A percentile compares a stretch with the other conserved stretches of the same genome.
phyloP scores from a whole-genome alignment of 30 jellyfish, hydroid and myxozoan genomes.

The Hydractinia echinata region DNA sequence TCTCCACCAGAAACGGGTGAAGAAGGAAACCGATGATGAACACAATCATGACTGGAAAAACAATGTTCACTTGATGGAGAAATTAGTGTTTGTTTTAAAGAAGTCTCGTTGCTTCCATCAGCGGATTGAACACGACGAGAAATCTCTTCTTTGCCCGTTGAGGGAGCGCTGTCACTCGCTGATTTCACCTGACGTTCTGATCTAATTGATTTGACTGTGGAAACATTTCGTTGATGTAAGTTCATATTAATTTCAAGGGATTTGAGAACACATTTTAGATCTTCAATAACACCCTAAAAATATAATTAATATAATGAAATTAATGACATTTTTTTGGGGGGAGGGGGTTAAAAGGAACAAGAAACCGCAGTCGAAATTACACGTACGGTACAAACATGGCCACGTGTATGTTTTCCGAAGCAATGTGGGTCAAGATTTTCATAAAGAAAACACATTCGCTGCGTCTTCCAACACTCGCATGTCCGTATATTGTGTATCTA shows the following conservation, averaged over 20 bases:
- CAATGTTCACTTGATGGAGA: no score
- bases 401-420: no score
- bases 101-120: neutral
- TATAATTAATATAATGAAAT: neutral
- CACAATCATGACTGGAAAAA: no score
- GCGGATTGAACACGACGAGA: neutral
- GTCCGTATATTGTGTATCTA: no score
- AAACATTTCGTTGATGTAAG: neutral
- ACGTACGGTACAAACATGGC: no score
- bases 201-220: neutral
- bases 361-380: no score
- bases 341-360: neutral
- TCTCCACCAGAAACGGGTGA: no score
- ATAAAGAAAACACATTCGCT: no score
- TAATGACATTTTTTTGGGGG: neutral
- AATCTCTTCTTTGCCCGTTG: neutral
- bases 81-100: no score
- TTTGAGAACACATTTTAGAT: slow-evolving; percentile 4
- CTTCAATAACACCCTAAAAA: slow-evolving; percentile 26
- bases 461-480: no score
- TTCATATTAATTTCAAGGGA: neutral
- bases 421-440: no score
- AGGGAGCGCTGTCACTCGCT: neutral
- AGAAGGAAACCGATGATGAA: no score
- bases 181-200: neutral